Conservation (phyloP, 2,113 vertebrate genomes). For the Oreochromis spilurus region DNA sequence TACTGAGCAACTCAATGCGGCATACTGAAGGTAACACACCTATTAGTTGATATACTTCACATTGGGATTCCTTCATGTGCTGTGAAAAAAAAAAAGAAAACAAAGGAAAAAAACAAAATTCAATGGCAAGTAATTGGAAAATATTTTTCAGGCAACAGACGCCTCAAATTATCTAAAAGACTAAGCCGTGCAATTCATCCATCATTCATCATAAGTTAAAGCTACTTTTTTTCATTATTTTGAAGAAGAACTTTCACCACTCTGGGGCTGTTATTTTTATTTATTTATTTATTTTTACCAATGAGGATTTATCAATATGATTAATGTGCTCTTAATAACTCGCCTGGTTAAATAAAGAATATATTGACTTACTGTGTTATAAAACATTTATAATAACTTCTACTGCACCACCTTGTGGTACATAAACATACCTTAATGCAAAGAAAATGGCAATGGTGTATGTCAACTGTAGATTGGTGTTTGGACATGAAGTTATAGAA, state of each 20-base stretch:
- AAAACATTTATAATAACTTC: background rate
- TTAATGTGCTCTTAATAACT: background rate
- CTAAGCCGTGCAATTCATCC: background rate
- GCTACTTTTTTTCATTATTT: accelerated
- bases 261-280: accelerated
- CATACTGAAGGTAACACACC: background rate
- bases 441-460: background rate
- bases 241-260: background rate
- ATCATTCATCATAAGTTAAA: background rate
- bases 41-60: background rate
- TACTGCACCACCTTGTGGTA: background rate
- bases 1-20: background rate
- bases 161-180: background rate
- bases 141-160: accelerated
- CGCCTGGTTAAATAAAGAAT: accelerated
- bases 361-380: background rate
- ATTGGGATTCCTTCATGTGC: accelerated
- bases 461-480: background rate
- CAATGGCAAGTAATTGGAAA: accelerated
- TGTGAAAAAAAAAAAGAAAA: background rate
- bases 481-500: background rate
- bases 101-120: background rate
- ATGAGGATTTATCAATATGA: background rate
- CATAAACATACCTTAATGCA: background rate
- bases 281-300: background rate